Conservation (phyloP, 2,797 vertebrate species). For the Myotis myotis region DNA sequence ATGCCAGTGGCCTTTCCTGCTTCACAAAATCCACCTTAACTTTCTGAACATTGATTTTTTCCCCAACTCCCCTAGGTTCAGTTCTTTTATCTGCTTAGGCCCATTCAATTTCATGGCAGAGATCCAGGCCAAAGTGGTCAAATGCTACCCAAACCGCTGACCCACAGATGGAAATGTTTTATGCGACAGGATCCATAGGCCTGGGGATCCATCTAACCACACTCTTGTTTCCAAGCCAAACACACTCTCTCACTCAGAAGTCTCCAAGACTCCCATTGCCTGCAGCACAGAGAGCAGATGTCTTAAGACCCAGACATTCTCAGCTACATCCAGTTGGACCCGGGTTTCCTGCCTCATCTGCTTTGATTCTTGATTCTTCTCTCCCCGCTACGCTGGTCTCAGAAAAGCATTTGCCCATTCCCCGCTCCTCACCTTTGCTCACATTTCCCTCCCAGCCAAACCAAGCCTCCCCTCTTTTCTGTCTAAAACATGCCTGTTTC, state of each 20-base stretch:
- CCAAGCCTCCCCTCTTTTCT: background rate
- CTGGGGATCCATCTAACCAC: background rate
- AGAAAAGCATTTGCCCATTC: background rate
- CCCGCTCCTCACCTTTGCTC: background rate
- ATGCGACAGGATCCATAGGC: rapidly evolving
- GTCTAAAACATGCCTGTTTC: background rate
- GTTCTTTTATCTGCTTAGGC: background rate
- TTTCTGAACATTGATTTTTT: background rate
- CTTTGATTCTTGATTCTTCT: background rate
- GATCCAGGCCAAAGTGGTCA: background rate
- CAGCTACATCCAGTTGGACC: background rate
- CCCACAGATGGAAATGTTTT: rapidly evolving
- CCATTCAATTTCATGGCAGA: background rate
- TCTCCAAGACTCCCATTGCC: background rate
- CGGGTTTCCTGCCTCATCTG: background rate
- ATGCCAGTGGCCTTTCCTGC: background rate
- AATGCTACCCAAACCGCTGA: background rate
- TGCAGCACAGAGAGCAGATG: background rate
- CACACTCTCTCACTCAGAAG: background rate
- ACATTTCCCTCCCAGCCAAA: background rate
- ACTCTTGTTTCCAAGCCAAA: background rate
- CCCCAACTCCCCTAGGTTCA: background rate
- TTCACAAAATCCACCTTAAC: background rate
- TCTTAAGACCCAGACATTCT: background rate
- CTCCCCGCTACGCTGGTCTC: background rate